Percentiles rank a stretch among this genome's conserved stretches.
Conservation (phyloP, 2,113 vertebrate genomes). For the Vombatus ursinus region DNA sequence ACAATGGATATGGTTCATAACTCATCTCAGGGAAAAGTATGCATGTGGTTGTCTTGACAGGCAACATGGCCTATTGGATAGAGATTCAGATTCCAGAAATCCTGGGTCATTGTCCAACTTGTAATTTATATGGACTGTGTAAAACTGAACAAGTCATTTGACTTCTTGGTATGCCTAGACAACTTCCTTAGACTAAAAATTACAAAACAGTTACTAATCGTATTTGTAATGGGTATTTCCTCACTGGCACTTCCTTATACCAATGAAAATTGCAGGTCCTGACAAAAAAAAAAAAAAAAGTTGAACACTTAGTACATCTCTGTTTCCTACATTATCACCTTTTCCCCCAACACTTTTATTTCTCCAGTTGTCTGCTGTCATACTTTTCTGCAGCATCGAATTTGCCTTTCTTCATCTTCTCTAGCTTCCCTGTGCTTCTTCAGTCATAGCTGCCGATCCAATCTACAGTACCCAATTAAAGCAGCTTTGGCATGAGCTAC, state of each 20-base stretch:
- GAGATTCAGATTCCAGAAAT: neutral
- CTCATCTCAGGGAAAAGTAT: neutral
- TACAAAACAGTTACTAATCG: neutral
- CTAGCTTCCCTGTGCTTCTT: neutral
- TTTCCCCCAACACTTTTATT: neutral
- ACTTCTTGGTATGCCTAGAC: neutral
- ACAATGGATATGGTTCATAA: neutral
- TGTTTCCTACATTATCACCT: neutral
- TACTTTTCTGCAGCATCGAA: slow-evolving; percentile 8
- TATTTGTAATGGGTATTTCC: neutral
- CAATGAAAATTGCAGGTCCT: neutral
- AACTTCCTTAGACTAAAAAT: neutral
- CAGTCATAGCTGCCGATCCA: neutral
- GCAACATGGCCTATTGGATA: neutral
- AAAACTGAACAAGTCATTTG: neutral
- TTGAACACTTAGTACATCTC: neutral
- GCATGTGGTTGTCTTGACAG: neutral
- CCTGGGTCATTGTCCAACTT: neutral
- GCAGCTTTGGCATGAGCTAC: neutral
- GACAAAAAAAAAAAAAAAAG: neutral
- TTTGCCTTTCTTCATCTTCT: neutral
- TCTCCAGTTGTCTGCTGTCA: neutral
- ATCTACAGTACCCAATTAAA: neutral
- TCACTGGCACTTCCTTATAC: neutral
- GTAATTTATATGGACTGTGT: neutral